These are phyloP conservation scores for Dolichopus griseipennis DNA, from an alignment of 2,888 invertebrate genomes.

Conservation along the genomic window DNA sequence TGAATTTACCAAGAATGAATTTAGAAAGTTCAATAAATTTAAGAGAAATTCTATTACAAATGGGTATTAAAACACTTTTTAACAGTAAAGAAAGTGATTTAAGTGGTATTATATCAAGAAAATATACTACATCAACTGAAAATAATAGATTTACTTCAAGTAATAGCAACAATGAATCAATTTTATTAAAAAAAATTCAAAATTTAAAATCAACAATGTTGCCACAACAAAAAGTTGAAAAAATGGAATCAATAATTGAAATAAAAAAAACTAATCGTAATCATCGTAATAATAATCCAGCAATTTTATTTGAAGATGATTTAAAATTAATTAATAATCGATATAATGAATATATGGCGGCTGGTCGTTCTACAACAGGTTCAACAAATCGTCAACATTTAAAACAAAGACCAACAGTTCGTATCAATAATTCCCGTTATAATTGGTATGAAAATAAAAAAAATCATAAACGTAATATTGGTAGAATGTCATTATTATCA, in stretches of 20 bases:
- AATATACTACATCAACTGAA: background rate
- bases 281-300: background rate
- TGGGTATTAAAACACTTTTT: conserved; percentile 56
- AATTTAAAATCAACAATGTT: background rate
- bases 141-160: no score
- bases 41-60: conserved; percentile 45
- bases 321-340: background rate
- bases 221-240: background rate
- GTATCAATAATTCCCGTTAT: background rate
- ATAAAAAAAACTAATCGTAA: background rate
- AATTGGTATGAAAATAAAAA: background rate
- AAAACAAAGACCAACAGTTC: background rate
- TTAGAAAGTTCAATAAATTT: conserved; percentile 51
- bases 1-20: conserved; percentile 59
- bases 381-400: no score
- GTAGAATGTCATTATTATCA: background rate
- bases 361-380: background rate
- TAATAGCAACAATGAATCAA: background rate
- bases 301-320: background rate
- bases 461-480: background rate
- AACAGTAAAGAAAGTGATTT: conserved; percentile 53
- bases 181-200: background rate
- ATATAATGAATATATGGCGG: background rate
- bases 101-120: conserved; percentile 16
- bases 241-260: background rate